Evolutionary conservation across 2,797 vertebrate genomes (phyloP).

Genomic region (Centropyge bicolor): DNA sequence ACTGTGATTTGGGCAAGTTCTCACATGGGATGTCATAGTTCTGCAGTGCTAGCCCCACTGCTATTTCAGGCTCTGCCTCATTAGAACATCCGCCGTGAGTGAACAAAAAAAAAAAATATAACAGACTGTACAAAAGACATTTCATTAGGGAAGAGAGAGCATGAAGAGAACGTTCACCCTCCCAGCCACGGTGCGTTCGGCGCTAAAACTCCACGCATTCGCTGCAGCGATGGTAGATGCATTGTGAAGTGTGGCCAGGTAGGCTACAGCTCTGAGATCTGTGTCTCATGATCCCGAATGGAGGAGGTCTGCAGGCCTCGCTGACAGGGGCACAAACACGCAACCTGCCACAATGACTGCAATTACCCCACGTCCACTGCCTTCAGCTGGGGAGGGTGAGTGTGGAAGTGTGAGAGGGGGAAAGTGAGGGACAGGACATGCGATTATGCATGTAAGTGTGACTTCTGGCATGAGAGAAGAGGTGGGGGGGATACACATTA

Average conservation of each 20-base stretch:
- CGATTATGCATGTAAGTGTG: constrained; percentile 53
- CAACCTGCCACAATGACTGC: constrained; percentile 59
- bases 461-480: constrained; percentile 35
- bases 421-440: constrained; percentile 32
- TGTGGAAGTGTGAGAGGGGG: constrained; percentile 15
- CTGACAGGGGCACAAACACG: constrained; percentile 63
- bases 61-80: constrained; percentile 84
- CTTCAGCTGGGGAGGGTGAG: constrained; percentile 17
- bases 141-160: constrained; percentile 69
- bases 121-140: constrained; percentile 73
- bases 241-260: constrained; percentile 35
- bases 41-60: constrained; percentile 78
- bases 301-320: constrained; percentile 42
- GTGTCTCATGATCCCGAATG: constrained; percentile 59
- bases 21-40: constrained; percentile 83
- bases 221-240: constrained; percentile 14
- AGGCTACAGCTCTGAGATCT: constrained; percentile 40
- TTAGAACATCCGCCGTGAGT: constrained; percentile 78
- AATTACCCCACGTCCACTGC: constrained; percentile 63
- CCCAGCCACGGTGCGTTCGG: constrained; percentile 19
- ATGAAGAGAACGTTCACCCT: constrained; percentile 50
- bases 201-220: constrained; percentile 14
- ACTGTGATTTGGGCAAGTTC: constrained; percentile 81
- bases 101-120: constrained; percentile 49
- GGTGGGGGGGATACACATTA: constrained; percentile 19